Percentiles rank a stretch among this genome's conserved stretches.
Conservation (phyloP, 2,797 vertebrate genomes). For the Melanogrammus aeglefinus region DNA sequence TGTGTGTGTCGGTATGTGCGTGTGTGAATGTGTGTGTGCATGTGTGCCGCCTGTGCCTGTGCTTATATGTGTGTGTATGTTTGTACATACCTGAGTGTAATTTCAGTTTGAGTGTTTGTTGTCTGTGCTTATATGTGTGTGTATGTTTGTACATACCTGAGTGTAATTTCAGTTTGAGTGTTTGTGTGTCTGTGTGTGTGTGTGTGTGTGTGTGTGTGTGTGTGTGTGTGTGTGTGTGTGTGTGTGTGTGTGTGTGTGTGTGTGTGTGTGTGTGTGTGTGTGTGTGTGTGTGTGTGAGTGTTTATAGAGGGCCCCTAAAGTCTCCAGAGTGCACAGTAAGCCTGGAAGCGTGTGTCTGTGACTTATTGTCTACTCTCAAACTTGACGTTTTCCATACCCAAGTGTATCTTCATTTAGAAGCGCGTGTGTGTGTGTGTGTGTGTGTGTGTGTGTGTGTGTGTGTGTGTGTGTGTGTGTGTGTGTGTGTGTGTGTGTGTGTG, state of each 20-base stretch:
- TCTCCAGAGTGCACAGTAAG: not conserved
- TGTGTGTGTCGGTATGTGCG: not conserved
- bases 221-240: constrained; percentile 13
- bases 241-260: constrained; percentile 1
- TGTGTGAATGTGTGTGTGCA: constrained; percentile 26
- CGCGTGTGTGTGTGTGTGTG: not conserved
- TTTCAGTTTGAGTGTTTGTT: no score
- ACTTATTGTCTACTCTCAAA: not conserved
- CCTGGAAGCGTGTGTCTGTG: not conserved
- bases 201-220: no score
- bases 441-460: not conserved
- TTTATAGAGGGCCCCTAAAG: not conserved
- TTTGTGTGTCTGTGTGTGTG: no score
- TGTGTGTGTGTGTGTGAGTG: constrained; percentile 24
- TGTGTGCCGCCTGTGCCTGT: not conserved
- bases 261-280: not conserved
- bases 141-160: no score
- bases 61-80: not conserved
- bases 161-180: no score
- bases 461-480: not conserved
- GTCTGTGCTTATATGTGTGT: not conserved
- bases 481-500: not conserved
- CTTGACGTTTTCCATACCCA: not conserved
- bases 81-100: no score
- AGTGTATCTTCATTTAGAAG: not conserved